Conservation (phyloP, 2,888 invertebrate species). For the Drosophila hamatofila region DNA sequence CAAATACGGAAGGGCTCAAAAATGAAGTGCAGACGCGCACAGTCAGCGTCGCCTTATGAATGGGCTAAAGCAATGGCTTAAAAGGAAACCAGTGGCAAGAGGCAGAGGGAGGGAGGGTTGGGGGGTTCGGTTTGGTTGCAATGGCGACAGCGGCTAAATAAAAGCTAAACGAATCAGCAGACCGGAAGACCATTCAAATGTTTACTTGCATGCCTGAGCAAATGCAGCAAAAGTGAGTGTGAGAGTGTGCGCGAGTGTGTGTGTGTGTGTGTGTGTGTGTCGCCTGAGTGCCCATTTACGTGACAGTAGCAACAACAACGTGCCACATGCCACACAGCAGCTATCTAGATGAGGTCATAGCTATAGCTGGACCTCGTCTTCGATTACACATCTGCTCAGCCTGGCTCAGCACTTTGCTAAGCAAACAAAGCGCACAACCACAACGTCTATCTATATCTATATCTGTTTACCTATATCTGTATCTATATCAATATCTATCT, state of each 20-base stretch:
- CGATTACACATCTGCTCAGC: conserved; percentile 64
- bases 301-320: conserved; percentile 36
- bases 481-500: conserved; percentile 2
- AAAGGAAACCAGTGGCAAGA: not conserved
- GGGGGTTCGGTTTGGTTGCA: not conserved
- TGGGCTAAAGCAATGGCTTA: conserved; percentile 47
- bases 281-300: conserved; percentile 61
- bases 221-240: conserved; percentile 16
- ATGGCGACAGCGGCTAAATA: conserved; percentile 48
- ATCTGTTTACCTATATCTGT: not conserved
- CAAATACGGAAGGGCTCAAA: conserved; percentile 36
- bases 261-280: conserved; percentile 32
- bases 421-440: conserved; percentile 52
- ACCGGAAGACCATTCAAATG: conserved; percentile 75
- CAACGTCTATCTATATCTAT: not conserved
- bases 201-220: conserved; percentile 57
- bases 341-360: conserved; percentile 71
- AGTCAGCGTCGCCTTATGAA: conserved; percentile 50
- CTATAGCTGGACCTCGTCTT: conserved; percentile 50
- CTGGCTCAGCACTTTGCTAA: conserved; percentile 63
- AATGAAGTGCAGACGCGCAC: conserved; percentile 41
- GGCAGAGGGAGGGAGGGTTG: not conserved
- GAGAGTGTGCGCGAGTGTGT: conserved; percentile 9
- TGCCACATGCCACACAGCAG: conserved; percentile 6
- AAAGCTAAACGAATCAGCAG: conserved; percentile 75